Evolutionary conservation across 2,888 invertebrate genomes (phyloP), one percentile per base, ranked within the genome.

Genomic region (Sussaba pulchella): DNA sequence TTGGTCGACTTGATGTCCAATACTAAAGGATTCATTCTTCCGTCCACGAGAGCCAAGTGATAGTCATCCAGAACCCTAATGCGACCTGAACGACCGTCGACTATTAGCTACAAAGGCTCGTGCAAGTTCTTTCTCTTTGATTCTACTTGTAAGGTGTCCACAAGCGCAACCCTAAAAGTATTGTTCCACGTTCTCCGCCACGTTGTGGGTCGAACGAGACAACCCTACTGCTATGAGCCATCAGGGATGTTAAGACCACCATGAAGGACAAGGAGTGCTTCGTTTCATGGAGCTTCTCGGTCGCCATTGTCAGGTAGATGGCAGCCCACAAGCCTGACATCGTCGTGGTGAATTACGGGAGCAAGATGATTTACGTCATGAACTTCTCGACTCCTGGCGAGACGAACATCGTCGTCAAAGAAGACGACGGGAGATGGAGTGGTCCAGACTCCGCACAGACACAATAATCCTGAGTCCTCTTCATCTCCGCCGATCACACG

Each of bases 351-450:
- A 26, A 54, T n/a, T 5, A 10, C 26, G 52, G 17, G 26, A 26
- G 5, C 14, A 54, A 54, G 52, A 26, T 54, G 26, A 54, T 54
- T 54, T 54, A 54, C 52, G 52, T 54, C 26, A 54, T 54, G n/a
- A 26, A 26, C 26, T 26, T 19, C 10, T 21, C 17, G 12, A 26
- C 26, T 54, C 52, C 24, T 14, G n/a, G 26, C 50, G 45, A 45
- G 19, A 2, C 26, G 1, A 4, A n/a, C n/a, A 54, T 24, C 24
- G 52, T 14, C 24, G 26, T 1, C 24, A 10, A 54, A 54, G 52
- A 26, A 8, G n/a, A n/a, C 24, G 17, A 26, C 26, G 14, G 14
- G 12, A 2, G 14, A 14, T 5, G 4, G n/a, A 6, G 1, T 0
- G 2, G 43, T 43, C 43, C n/a, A 2, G 14, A n/a, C n/a, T n/a